Evolutionary conservation across 2,113 vertebrate species (phyloP), one percentile per base, ranked within the genome.

Genomic region (Phaethornis superciliosus): DNA sequence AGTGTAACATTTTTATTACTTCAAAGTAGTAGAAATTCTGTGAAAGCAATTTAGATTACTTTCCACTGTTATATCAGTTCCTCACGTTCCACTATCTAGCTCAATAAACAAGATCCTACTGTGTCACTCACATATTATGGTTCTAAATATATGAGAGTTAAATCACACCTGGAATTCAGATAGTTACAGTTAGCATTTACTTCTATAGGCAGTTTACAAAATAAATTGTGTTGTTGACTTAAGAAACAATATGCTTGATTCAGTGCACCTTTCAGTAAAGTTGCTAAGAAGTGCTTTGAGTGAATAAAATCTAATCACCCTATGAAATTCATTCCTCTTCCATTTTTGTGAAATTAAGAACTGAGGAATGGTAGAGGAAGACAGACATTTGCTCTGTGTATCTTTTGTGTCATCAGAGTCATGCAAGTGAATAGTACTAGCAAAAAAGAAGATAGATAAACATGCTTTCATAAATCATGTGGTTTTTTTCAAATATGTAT

Each of bases 1-100:
- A 98, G 89, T 96, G 94, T 96, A 97, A 96, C 95, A 93, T 95
- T 98, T 98, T 98, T 98, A 98, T 97, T 97, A 97, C 97, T 96
- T 97, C 96, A 97, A 97, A 98, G 97, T 94, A 95, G 95, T 90
- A 95, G 95, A 96, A 97, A 97, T 97, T 97, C 96, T 97, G 96
- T 96, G 97, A 96, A 97, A 96, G 97, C 97, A 97, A 96, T 98
- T 98, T 98, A 97, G 97, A 97, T 94, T 96, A 94, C 96, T 96
- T 97, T 97, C 96, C 84, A 96, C 95, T 76, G 62, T 95, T 94
- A 63, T 84, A 96, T 96, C 94, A 93, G 91, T 96, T 97, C 72
- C 96, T 96, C 90, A 70, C 88, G 87, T 97, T 97, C 96, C 93
- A 59, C 94, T 93, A 95, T 97, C 97, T 97, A 92, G 97, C 97